These are phyloP conservation scores for Scarus forsteni DNA, from an alignment of 2,797 vertebrate genomes.

Conservation along the genomic window DNA sequence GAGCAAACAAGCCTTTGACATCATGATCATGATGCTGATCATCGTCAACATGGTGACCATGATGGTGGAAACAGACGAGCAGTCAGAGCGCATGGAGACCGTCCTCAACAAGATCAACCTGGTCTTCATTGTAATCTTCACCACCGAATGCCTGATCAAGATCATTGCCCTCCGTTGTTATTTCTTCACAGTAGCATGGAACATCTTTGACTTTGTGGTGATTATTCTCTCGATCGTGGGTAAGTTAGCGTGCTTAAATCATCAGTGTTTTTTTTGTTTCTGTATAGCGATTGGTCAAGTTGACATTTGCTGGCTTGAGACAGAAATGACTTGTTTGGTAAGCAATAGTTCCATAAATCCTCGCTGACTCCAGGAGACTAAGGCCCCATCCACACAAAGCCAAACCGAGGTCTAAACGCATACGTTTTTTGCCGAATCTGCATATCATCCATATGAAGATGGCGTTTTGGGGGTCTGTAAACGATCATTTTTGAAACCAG, in stretches of 20 bases:
- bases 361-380: too few relatives aligned
- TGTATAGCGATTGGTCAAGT: too few relatives aligned
- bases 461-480: too few relatives aligned
- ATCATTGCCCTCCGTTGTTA: constrained; percentile 95
- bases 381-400: too few relatives aligned
- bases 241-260: constrained; percentile 74
- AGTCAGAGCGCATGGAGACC: constrained; percentile 89
- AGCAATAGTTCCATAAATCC: too few relatives aligned
- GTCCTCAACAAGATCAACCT: constrained; percentile 96
- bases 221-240: constrained; percentile 97
- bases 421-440: too few relatives aligned
- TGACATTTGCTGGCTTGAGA: too few relatives aligned
- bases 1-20: constrained; percentile 97
- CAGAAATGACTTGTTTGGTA: too few relatives aligned
- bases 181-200: constrained; percentile 98
- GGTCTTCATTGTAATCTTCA: constrained; percentile 95
- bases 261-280: too few relatives aligned
- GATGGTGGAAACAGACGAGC: constrained; percentile 99
- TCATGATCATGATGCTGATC: constrained; percentile 99
- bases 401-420: too few relatives aligned
- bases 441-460: too few relatives aligned
- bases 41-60: constrained; percentile 99
- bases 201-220: constrained; percentile 98
- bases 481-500: too few relatives aligned
- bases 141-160: constrained; percentile 94